A percentile compares a stretch with the other conserved stretches of the same genome.
Conservation (phyloP, 2,888 invertebrate genomes). For the Synergus gifuensis region DNA sequence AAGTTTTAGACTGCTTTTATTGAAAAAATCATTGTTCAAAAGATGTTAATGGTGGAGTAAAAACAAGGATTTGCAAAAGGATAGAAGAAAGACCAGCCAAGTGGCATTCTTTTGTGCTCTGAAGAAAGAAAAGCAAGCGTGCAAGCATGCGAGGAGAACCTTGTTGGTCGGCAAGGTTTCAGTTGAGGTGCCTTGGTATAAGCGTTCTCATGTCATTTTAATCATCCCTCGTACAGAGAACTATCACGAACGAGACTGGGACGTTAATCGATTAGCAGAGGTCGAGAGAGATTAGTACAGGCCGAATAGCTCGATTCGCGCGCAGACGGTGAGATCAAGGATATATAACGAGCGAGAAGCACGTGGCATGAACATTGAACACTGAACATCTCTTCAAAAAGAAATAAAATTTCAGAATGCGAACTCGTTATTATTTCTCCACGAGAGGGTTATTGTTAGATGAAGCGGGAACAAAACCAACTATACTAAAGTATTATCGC, state of each 20-base stretch:
- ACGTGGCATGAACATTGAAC: conserved; percentile 18
- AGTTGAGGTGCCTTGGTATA: conserved; percentile 11
- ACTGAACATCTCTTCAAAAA: conserved; percentile 34
- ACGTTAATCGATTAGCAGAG: conserved; percentile 51
- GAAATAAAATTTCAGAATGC: conserved; percentile 6
- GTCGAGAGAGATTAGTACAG: conserved; percentile 51
- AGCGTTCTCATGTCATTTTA: conserved; percentile 43
- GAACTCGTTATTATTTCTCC: conserved; percentile 31
- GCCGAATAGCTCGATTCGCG: conserved; percentile 49
- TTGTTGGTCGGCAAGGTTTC: conserved; percentile 29
- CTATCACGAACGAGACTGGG: conserved; percentile 42
- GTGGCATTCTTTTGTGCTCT: neutral
- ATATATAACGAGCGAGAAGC: conserved; percentile 51
- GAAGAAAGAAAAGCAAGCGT: conserved; percentile 16
- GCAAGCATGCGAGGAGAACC: conserved; percentile 1
- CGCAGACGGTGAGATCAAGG: conserved; percentile 56
- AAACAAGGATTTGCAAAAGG: neutral
- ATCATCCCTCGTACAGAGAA: conserved; percentile 48
- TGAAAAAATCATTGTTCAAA: neutral
- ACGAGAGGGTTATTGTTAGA: neutral
- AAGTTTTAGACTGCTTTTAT: neutral
- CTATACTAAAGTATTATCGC: neutral
- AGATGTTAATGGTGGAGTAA: neutral
- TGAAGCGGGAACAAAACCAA: conserved; percentile 6
- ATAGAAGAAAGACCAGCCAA: neutral